These are phyloP conservation scores for Dastarcus helophoroides DNA, from an alignment of 2,888 invertebrate species.

Conservation along the genomic window DNA sequence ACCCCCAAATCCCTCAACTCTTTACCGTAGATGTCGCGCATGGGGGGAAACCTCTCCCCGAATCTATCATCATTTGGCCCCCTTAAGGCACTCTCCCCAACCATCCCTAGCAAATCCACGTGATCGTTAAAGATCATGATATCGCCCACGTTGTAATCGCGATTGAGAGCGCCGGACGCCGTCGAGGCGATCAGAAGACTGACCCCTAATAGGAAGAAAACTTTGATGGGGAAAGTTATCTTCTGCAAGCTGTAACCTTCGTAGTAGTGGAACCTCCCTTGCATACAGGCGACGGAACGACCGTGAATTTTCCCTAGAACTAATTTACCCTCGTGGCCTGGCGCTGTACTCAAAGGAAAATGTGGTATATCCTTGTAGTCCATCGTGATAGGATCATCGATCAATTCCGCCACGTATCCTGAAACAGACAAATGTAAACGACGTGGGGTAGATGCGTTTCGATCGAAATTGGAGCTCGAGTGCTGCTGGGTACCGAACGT, in stretches of 20 bases:
- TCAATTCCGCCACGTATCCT: constrained; percentile 61
- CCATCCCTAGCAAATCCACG: constrained; percentile 85
- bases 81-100: constrained; percentile 78
- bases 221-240: constrained; percentile 81
- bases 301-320: constrained; percentile 73
- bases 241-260: constrained; percentile 85
- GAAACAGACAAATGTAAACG: too few relatives aligned
- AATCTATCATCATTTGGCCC: constrained; percentile 84
- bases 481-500: too few relatives aligned
- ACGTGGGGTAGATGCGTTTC: too few relatives aligned
- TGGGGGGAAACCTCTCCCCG: constrained; percentile 78
- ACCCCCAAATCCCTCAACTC: constrained; percentile 58
- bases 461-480: constrained; percentile 3
- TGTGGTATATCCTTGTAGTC: constrained; percentile 81
- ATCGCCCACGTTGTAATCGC: constrained; percentile 73
- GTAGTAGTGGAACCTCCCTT: constrained; percentile 88
- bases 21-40: constrained; percentile 74
- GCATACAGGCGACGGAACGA: constrained; percentile 79
- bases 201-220: constrained; percentile 86
- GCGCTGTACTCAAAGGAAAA: constrained; percentile 79
- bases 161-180: constrained; percentile 87
- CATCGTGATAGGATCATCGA: constrained; percentile 51
- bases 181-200: constrained; percentile 71
- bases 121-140: constrained; percentile 94
- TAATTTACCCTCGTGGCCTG: constrained; percentile 77